These are phyloP conservation scores for Drosophila jambulina DNA, from an alignment of 1,140 invertebrate genomes.

Conservation along the genomic window DNA sequence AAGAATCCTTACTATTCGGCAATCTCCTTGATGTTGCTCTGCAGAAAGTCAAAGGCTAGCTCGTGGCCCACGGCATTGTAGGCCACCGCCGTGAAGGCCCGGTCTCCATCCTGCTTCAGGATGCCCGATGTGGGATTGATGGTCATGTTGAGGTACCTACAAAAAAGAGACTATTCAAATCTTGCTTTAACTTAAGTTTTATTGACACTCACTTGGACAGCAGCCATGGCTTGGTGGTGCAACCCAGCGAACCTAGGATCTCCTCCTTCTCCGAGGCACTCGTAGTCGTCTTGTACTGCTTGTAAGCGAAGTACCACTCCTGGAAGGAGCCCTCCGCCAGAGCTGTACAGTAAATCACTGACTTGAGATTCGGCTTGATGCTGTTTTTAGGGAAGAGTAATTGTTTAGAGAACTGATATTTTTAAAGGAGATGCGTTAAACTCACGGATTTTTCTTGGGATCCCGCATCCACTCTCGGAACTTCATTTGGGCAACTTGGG, in stretches of 20 bases:
- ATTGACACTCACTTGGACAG: conserved; percentile 85
- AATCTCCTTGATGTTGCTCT: conserved; percentile 85
- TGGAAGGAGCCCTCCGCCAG: conserved; percentile 85
- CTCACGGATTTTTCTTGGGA: conserved; percentile 69
- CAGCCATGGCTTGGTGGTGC: conserved; percentile 85
- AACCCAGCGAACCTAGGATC: conserved; percentile 87
- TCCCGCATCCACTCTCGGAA: conserved; percentile 86
- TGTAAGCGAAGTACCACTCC: conserved; percentile 87
- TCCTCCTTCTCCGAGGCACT: conserved; percentile 87
- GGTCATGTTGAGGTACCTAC: conserved; percentile 86
- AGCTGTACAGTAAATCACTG: conserved; percentile 87
- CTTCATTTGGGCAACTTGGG: conserved; percentile 76
- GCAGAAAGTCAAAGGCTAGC: conserved; percentile 86
- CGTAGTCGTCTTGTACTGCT: conserved; percentile 86
- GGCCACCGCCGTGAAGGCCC: conserved; percentile 84
- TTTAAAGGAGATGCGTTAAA: not conserved
- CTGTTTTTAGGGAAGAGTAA: conserved; percentile 49
- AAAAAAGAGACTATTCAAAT: not conserved
- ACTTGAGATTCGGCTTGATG: conserved; percentile 85
- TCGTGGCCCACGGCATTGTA: conserved; percentile 85
- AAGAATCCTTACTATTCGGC: conserved; percentile 85
- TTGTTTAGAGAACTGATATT: not conserved
- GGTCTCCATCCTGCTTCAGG: conserved; percentile 86
- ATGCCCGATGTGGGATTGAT: conserved; percentile 85
- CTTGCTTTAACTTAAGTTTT: not conserved